Conservation (phyloP, 2,888 invertebrate genomes). For the Cheilosia vulpina region DNA sequence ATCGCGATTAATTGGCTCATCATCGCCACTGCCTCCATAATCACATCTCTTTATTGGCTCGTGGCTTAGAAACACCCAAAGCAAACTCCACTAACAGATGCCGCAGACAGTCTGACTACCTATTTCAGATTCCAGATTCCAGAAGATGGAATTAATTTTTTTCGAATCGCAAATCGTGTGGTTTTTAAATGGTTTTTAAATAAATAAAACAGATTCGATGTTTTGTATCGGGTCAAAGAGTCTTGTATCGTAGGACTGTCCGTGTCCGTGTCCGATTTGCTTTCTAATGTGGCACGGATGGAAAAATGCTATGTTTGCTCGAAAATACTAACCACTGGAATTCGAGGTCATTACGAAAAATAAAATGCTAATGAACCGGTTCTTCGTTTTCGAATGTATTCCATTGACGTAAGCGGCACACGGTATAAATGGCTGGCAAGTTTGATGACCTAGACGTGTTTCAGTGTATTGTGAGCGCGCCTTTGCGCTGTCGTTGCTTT, state of each 20-base stretch:
- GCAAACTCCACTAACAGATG: background rate
- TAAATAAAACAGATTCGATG: no score
- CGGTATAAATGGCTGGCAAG: constrained; percentile 43
- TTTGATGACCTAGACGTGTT: constrained; percentile 61
- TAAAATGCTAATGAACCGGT: constrained; percentile 72
- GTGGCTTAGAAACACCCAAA: constrained; percentile 1
- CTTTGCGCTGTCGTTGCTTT: constrained; percentile 18
- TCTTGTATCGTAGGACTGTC: background rate
- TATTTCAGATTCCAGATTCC: background rate
- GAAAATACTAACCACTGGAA: constrained; percentile 56
- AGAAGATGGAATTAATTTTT: background rate
- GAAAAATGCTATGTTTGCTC: constrained; percentile 43
- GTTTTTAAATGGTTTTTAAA: no score
- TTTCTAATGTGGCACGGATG: constrained; percentile 26
- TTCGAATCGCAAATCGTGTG: no score
- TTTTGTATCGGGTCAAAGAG: no score
- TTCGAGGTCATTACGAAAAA: constrained; percentile 69
- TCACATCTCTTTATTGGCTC: background rate
- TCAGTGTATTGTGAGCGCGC: constrained; percentile 1
- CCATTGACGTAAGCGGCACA: constrained; percentile 67
- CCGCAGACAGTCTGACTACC: constrained; percentile 37
- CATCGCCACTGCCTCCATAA: constrained; percentile 4
- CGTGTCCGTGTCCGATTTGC: background rate
- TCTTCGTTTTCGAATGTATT: constrained; percentile 61
- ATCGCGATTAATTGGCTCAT: constrained; percentile 46